Evolutionary conservation across 2,888 invertebrate genomes (phyloP), one percentile per base, ranked within the genome.

Genomic region (Theretra japonica): DNA sequence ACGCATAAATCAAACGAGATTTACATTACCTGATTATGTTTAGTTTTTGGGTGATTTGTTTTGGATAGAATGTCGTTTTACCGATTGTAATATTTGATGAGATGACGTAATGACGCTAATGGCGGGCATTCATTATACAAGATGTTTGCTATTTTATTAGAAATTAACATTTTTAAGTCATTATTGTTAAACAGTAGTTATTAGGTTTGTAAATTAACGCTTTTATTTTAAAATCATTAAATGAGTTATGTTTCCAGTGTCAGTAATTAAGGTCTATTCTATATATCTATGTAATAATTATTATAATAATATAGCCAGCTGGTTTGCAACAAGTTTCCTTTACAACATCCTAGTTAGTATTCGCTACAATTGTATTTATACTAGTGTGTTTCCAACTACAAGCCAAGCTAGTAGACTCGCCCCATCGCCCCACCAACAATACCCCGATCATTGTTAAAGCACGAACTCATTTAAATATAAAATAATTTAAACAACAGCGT

Each of bases 1-100:
- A 48, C 65, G 65, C 48, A 76, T 77, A 73, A 79, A 75, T 75
- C 73, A 72, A 69, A 15, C 19, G 77, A 82, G 80, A 80, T 80
- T 80, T 82, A 80, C 79, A 80, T 65, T 72, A 69, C 73, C 74
- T 79, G 81, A 82, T 82, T 82, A 77, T 65, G 17, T 65, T 65
- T 65, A 65, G 65, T 48, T 65, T 62, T 65, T 48, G 48, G 65
- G 21, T 65, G 41, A 65, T 48, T 48, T 65, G 48, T 65, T 65
- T 48, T 65, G 17, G 48, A 65, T 65, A 48, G 41, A 65, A 65
- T 65, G 65, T 48, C 65, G 41, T 23, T 65, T 65, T 65, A 65
- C 25, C 65, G 23, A 41, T 41, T 48, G 48, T 8, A 41, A 65
- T 65, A 17, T 65, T 41, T 65, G 65, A 65, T 62, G 62, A 21